Evolutionary conservation across 30 jellyfish, hydroid and myxozoan species (phyloP).

Genomic region (Hydra vulgaris): DNA sequence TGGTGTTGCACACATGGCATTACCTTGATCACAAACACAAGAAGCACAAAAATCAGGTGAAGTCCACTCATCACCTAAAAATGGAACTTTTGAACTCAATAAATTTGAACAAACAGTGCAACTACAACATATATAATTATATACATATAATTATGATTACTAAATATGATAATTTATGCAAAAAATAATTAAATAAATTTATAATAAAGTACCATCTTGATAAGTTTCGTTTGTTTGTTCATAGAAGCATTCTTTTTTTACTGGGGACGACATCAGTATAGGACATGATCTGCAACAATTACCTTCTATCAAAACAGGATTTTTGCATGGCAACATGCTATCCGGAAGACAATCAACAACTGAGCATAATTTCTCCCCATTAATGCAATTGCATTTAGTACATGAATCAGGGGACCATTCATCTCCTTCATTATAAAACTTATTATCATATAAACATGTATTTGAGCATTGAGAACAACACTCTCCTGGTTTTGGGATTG

Average conservation of each 20-base stretch:
- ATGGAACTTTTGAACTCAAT: slow-evolving; percentile 13
- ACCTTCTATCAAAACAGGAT: background rate
- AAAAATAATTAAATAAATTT: too few species aligned
- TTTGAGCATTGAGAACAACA: slow-evolving; percentile 10
- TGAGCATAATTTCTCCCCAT: slow-evolving; percentile 5
- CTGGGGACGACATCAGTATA: too few species aligned
- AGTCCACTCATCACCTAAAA: slow-evolving; percentile 53
- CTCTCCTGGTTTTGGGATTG: background rate
- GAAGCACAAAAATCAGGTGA: slow-evolving; percentile 60
- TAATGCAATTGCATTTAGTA: background rate
- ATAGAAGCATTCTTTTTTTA: background rate
- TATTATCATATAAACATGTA: background rate
- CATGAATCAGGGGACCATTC: slow-evolving; percentile 10
- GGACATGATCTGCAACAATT: background rate
- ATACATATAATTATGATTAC: too few species aligned
- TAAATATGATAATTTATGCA: too few species aligned
- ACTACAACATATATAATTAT: too few species aligned
- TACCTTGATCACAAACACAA: slow-evolving; percentile 55
- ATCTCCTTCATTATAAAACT: background rate
- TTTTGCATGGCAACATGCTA: background rate
- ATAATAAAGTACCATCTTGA: background rate
- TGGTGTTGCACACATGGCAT: slow-evolving; percentile 56
- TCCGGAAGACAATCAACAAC: slow-evolving; percentile 1
- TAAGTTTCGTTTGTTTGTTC: background rate
- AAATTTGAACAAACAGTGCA: too few species aligned